Evolutionary conservation across 2,113 vertebrate species (phyloP).

Genomic region (Scartelaos histophorus): DNA sequence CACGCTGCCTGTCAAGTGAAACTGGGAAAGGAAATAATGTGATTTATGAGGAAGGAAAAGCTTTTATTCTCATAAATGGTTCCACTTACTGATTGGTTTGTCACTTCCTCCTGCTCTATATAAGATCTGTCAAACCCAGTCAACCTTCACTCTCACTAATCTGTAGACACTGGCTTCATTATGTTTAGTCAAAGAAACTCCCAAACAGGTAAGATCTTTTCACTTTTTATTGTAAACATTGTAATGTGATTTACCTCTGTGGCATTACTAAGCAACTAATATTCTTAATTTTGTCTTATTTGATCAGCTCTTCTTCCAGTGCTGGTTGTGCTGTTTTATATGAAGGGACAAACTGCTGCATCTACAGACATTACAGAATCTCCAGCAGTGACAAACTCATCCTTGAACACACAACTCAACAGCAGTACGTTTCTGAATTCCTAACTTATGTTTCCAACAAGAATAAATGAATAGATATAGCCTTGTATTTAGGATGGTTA

Average conservation of each 20-base stretch:
- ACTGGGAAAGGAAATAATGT: conserved; percentile 45
- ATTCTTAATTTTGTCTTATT: background rate
- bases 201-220: conserved; percentile 38
- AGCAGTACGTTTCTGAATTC: conserved; percentile 42
- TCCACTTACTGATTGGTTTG: conserved; percentile 44
- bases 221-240: background rate
- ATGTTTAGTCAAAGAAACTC: conserved; percentile 48
- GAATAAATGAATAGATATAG: background rate
- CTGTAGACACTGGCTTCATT: conserved; percentile 7
- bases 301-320: conserved; percentile 25
- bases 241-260: background rate
- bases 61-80: conserved; percentile 8
- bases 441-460: no score
- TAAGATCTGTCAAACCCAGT: conserved; percentile 14
- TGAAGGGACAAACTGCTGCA: conserved; percentile 12
- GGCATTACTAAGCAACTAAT: background rate
- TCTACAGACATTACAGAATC: conserved; percentile 14
- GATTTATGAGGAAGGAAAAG: conserved; percentile 25
- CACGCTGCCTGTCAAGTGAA: conserved; percentile 33
- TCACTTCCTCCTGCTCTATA: conserved; percentile 25
- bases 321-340: conserved; percentile 25
- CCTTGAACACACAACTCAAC: conserved; percentile 5
- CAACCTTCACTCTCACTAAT: background rate
- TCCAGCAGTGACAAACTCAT: background rate
- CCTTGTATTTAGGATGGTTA: background rate